These are phyloP conservation scores for Hippoglossus hippoglossus DNA, from an alignment of 2,797 vertebrate species.

Conservation along the genomic window DNA sequence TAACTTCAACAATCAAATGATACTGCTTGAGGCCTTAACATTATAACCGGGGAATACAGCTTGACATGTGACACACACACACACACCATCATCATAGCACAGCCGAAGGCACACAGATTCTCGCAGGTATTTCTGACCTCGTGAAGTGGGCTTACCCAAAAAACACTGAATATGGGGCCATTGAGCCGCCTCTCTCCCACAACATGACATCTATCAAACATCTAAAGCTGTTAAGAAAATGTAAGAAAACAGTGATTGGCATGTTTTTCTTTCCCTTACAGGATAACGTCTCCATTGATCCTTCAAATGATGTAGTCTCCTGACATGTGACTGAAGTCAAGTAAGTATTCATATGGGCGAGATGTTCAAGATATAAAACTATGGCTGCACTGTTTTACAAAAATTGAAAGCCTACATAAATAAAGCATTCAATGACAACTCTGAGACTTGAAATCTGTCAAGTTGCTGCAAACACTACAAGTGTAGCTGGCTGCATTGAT, in stretches of 20 bases:
- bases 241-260: not conserved
- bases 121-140: not conserved
- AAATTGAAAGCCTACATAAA: conserved; percentile 4
- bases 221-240: too few relatives aligned
- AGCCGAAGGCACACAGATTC: conserved; percentile 17
- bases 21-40: conserved; percentile 6
- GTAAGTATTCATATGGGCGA: not conserved
- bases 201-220: too few relatives aligned
- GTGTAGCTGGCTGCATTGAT: conserved; percentile 1
- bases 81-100: conserved; percentile 23
- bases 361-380: conserved; percentile 1
- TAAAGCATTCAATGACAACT: not conserved
- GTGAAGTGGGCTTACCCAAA: too few relatives aligned
- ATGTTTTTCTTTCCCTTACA: not conserved
- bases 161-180: too few relatives aligned
- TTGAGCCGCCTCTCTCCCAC: too few relatives aligned
- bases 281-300: not conserved
- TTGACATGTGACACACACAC: conserved; percentile 1
- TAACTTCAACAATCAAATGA: conserved; percentile 31
- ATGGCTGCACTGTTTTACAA: not conserved
- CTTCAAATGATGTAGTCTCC: not conserved
- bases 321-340: not conserved
- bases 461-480: conserved; percentile 1
- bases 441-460: not conserved
- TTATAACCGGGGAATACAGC: conserved; percentile 14